Conservation (phyloP, 2,888 invertebrate genomes). For the Hirudinaria manillensis region DNA sequence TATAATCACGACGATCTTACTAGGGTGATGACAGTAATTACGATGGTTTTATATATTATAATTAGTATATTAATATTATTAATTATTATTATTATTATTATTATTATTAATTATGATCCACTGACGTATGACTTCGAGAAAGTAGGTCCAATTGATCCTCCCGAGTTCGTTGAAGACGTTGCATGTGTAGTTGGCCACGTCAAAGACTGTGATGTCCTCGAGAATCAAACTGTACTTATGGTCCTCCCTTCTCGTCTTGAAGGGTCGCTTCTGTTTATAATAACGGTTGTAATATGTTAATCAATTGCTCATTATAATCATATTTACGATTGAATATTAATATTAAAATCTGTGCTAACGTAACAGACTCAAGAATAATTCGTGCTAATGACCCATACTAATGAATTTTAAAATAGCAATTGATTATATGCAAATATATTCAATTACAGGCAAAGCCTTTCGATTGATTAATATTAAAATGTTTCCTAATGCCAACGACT, state of each 20-base stretch:
- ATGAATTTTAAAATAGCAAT: too few relatives aligned
- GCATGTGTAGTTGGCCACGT: constrained; percentile 83
- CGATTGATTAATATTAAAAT: too few relatives aligned
- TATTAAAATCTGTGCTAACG: background rate
- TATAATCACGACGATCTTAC: too few relatives aligned
- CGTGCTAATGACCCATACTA: too few relatives aligned
- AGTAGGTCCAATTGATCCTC: constrained; percentile 60
- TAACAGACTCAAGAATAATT: too few relatives aligned
- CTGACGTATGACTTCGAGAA: constrained; percentile 44
- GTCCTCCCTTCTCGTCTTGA: background rate
- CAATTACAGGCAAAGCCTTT: background rate
- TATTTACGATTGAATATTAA: background rate
- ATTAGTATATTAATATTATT: too few relatives aligned
- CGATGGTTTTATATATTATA: too few relatives aligned
- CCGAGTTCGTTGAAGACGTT: constrained; percentile 74
- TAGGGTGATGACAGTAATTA: too few relatives aligned
- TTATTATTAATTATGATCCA: too few relatives aligned
- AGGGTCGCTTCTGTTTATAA: background rate
- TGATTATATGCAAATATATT: too few relatives aligned
- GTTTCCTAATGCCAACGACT: too few relatives aligned
- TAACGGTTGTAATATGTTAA: background rate
- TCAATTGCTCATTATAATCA: background rate
- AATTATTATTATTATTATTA: too few relatives aligned
- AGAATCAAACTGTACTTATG: background rate
- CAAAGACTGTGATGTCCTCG: constrained; percentile 53